Evolutionary conservation across 2,888 invertebrate genomes (phyloP), one percentile per base, ranked within the genome.

Genomic region (Apamea epomidion): DNA sequence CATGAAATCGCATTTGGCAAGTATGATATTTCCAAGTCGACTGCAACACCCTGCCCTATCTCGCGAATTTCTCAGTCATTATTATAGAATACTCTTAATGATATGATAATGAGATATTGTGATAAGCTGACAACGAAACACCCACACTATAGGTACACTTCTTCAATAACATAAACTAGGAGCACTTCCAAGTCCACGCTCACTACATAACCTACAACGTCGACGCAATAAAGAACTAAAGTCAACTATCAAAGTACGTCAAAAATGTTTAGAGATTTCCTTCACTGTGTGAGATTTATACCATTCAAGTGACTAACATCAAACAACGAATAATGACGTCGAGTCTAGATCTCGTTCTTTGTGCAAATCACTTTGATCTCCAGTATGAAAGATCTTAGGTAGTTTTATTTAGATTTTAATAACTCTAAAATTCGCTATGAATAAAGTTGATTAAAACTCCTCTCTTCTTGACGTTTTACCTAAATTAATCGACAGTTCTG

Each of bases 351-450:
- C 42, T 51, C 58, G 29, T 64, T 77, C 72, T 77, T 65, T 77
- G 78, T 76, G 71, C 32, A 74, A 76, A 69, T 71, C 60, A 67
- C 87, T 86, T 83, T 86, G 79, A 86, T 86, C 74, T 76, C 77
- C 76, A 76, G 65, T 75, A 48, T 70, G 48, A 86, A 86, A 82
- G 45, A 73, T 78, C 68, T 76, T 29, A 75, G 72, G 73, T 86
- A 78, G 69, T 86, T 82, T 76, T 86, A 85, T 86, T 76, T 78
- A 62, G n/a, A 86, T 78, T 82, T 83, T 86, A 86, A 79, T 86
- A 86, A 83, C 70, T 75, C 76, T 16, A 72, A 86, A 76, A 78
- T 76, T 64, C 37, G n/a, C 64, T 85, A 60, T 10, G 67, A 76
- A 81, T 70, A 67, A 80, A 67, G 74, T 82, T 72, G 64, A 86